phyloP scores from a whole-genome alignment of 1,140 invertebrate genomes.

The Bombyx mori region DNA sequence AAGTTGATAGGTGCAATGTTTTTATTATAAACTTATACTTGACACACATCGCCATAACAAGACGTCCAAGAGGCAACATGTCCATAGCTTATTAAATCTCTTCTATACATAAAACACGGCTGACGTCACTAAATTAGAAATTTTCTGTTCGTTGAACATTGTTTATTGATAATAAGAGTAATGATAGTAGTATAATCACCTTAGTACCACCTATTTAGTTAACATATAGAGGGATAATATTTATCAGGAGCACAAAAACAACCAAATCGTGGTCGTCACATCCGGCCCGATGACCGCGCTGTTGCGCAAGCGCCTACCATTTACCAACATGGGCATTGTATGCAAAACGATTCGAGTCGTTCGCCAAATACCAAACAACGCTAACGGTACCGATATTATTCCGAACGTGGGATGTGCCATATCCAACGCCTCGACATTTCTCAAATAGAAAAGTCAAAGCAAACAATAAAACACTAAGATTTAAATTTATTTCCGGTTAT shows the following conservation, averaged over 20 bases:
- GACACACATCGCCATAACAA: too few species aligned
- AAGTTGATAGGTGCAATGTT: too few species aligned
- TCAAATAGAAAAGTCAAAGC: background rate
- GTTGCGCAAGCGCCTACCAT: slow-evolving; percentile 39
- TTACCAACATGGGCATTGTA: slow-evolving; percentile 58
- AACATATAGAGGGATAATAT: slow-evolving; percentile 47
- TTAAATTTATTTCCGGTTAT: slow-evolving; percentile 2
- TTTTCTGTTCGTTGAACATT: too few species aligned
- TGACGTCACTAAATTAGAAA: too few species aligned
- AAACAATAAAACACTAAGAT: background rate
- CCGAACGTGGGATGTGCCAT: slow-evolving; percentile 7
- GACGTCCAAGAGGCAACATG: too few species aligned
- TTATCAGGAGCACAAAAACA: slow-evolving; percentile 24
- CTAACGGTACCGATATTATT: slow-evolving; percentile 35
- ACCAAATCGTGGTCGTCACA: slow-evolving; percentile 33
- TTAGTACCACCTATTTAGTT: slow-evolving; percentile 19
- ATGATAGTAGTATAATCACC: background rate
- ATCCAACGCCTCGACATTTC: background rate
- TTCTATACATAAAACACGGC: too few species aligned
- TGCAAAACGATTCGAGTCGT: slow-evolving; percentile 43
- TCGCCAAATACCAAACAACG: slow-evolving; percentile 45
- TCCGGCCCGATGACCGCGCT: slow-evolving; percentile 46
- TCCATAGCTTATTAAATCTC: too few species aligned
- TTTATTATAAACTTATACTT: too few species aligned
- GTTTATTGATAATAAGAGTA: too few species aligned